phyloP scores from a whole-genome alignment of 2,888 invertebrate species.

The Alentia gelatinosa region DNA sequence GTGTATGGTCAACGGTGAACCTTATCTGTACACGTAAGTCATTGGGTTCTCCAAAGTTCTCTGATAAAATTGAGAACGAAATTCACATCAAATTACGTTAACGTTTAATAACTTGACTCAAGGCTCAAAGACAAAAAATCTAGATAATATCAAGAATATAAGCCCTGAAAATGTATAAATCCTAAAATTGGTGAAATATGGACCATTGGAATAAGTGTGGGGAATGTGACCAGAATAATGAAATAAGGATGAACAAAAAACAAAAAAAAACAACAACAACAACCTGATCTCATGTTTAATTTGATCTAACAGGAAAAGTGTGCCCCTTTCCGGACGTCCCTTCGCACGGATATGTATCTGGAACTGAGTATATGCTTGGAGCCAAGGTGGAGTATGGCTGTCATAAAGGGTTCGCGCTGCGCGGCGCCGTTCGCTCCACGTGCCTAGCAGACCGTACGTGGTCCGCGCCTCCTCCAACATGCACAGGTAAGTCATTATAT shows the following conservation, averaged over 20 bases:
- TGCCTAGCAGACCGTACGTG: background rate
- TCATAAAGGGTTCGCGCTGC: background rate
- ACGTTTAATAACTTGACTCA: no score
- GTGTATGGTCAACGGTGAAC: background rate
- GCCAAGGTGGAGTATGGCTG: background rate
- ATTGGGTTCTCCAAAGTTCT: no score
- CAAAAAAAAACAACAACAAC: no score
- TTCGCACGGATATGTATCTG: background rate
- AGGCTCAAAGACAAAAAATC: background rate
- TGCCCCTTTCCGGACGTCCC: background rate
- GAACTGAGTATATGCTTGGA: background rate
- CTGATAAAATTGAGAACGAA: no score
- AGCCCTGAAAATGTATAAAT: background rate
- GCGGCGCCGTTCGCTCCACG: background rate
- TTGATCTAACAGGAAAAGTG: background rate
- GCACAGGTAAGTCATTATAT: background rate
- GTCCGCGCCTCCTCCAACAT: background rate
- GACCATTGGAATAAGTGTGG: no score
- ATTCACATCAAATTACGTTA: background rate
- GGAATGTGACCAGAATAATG: no score
- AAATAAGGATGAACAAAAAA: no score
- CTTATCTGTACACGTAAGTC: background rate
- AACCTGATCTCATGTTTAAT: no score
- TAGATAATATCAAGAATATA: background rate
- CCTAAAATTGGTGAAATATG: background rate